Evolutionary conservation across 2,888 invertebrate genomes (phyloP).

Genomic region (Temnothorax rugatulus): DNA sequence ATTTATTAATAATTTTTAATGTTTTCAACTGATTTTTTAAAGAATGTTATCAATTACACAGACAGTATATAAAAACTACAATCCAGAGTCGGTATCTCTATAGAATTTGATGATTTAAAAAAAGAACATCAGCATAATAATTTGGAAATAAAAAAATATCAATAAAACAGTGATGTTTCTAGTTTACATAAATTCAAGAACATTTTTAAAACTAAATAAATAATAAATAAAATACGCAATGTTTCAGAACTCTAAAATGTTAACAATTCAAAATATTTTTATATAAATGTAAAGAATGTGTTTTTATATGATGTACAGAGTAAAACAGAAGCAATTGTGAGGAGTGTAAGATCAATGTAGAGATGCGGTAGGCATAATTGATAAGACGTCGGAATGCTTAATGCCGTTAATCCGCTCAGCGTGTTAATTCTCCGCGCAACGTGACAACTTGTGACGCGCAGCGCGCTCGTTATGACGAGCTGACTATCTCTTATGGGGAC

Average conservation of each 20-base stretch:
- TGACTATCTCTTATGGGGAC: constrained; percentile 69
- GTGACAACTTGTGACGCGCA: constrained; percentile 55
- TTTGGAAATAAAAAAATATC: not conserved
- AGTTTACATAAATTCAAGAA: not conserved
- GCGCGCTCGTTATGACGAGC: constrained; percentile 64
- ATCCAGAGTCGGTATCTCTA: not conserved
- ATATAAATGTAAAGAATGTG: not conserved
- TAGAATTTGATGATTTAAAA: not conserved
- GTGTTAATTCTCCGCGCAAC: constrained; percentile 29
- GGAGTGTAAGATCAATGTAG: not conserved
- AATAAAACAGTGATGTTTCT: not conserved
- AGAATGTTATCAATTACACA: not conserved
- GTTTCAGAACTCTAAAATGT: not conserved
- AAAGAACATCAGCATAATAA: not conserved
- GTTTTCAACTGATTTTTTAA: not conserved
- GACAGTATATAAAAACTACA: not conserved
- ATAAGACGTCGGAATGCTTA: constrained; percentile 14
- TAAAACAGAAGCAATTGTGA: not conserved
- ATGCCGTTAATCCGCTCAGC: constrained; percentile 23
- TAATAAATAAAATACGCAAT: not conserved
- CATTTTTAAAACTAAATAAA: not conserved
- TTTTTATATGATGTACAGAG: not conserved
- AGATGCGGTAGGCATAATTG: not conserved
- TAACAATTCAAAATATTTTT: not conserved
- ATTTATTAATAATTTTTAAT: not conserved